phyloP scores from a whole-genome alignment of 2,113 vertebrate genomes.

The Anseranas semipalmata region DNA sequence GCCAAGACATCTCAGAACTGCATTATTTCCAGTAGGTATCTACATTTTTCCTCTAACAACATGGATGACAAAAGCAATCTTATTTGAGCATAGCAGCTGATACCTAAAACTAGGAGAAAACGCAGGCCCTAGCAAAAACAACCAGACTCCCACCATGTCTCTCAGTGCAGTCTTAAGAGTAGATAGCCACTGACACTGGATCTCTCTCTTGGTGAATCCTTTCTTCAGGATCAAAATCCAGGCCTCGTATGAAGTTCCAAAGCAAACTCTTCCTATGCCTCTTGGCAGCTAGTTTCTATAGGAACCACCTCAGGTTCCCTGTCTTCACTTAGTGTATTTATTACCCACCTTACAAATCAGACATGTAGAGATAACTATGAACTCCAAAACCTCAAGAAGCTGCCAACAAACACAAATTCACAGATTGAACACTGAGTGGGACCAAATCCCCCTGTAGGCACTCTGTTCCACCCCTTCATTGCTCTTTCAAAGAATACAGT shows the following conservation, averaged over 20 bases:
- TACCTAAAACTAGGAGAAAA: not conserved
- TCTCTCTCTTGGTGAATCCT: not conserved
- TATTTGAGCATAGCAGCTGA: not conserved
- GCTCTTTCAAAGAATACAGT: not conserved
- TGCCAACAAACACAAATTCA: not conserved
- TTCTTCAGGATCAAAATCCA: not conserved
- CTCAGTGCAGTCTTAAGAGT: not conserved
- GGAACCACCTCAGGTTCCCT: not conserved
- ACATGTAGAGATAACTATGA: not conserved
- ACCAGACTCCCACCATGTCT: not conserved
- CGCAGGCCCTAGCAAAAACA: not conserved
- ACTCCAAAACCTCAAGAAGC: not conserved
- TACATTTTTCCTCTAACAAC: not conserved
- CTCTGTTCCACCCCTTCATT: not conserved
- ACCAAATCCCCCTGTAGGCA: not conserved
- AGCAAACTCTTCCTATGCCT: not conserved
- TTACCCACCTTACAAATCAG: not conserved
- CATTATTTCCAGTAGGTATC: not conserved
- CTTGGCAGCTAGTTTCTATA: not conserved
- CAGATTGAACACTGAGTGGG: not conserved
- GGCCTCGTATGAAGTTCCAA: not conserved
- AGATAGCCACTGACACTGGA: not conserved
- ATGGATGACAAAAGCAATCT: not conserved
- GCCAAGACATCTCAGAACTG: not conserved
- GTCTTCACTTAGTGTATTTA: not conserved